Evolutionary conservation across 2,888 invertebrate genomes (phyloP).

Genomic region (Agriotes lineatus): DNA sequence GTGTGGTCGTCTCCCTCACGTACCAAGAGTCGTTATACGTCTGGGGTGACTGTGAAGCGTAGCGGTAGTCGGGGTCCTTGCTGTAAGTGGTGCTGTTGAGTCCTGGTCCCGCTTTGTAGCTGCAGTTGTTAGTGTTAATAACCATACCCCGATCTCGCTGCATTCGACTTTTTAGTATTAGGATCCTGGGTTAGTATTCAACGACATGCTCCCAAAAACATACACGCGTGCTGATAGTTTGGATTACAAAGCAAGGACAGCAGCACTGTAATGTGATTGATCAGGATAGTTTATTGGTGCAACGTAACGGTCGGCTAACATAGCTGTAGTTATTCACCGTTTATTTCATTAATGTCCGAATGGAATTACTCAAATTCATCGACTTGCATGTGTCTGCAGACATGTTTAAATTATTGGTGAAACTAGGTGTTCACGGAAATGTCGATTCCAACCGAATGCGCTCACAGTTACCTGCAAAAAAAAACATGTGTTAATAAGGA

Average conservation of each 20-base stretch:
- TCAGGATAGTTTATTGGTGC: not conserved
- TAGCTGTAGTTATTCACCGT: not conserved
- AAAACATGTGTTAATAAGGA: not conserved
- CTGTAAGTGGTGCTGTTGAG: constrained; percentile 43
- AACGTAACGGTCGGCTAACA: not conserved
- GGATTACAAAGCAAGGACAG: not conserved
- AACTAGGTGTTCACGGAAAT: not conserved
- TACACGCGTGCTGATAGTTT: not conserved
- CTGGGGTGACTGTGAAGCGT: constrained; percentile 52
- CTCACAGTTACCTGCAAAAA: constrained; percentile 25
- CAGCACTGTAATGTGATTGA: not conserved
- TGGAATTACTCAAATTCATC: constrained; percentile 10
- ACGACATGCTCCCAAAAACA: not conserved
- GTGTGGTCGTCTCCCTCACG: constrained; percentile 53
- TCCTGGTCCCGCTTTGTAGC: constrained; percentile 49
- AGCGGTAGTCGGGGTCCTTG: constrained; percentile 46
- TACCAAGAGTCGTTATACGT: constrained; percentile 61
- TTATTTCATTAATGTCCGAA: constrained; percentile 10
- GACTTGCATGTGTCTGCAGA: constrained; percentile 1
- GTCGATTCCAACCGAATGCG: constrained; percentile 2
- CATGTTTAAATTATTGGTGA: constrained; percentile 19
- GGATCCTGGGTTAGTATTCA: not conserved
- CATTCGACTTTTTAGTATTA: constrained; percentile 30
- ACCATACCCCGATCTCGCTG: constrained; percentile 50
- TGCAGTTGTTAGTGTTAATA: constrained; percentile 50